phyloP scores from a whole-genome alignment of 2,888 invertebrate genomes.

The Heliconius aoede region DNA sequence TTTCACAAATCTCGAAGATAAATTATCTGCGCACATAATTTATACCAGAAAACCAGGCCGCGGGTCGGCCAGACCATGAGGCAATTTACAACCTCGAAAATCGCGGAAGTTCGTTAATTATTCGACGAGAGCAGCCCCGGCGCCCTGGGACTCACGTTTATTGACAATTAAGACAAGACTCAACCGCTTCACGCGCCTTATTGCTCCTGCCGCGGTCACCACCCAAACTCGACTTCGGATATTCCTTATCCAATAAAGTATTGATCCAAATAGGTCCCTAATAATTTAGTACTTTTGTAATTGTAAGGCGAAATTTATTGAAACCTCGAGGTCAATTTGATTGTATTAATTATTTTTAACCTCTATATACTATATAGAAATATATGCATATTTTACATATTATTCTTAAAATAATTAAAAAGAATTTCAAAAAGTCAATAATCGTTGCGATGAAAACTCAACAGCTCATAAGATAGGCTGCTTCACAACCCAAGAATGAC shows the following conservation, averaged over 20 bases:
- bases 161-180: constrained; percentile 80
- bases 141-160: constrained; percentile 76
- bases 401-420: background rate
- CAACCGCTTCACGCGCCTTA: constrained; percentile 69
- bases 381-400: too few species aligned
- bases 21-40: constrained; percentile 81
- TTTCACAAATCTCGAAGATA: constrained; percentile 78
- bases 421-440: background rate
- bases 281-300: constrained; percentile 23
- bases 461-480: constrained; percentile 16
- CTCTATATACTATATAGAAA: too few species aligned
- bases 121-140: constrained; percentile 73
- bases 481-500: constrained; percentile 36
- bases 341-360: background rate
- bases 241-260: constrained; percentile 67
- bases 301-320: constrained; percentile 7
- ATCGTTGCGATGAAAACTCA: background rate
- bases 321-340: background rate
- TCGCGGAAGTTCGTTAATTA: constrained; percentile 84
- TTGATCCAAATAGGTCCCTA: constrained; percentile 46
- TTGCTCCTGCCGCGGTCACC: constrained; percentile 65
- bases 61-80: constrained; percentile 61
- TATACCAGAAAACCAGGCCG: constrained; percentile 78
- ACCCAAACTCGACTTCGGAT: constrained; percentile 57
- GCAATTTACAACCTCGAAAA: constrained; percentile 82